phyloP scores from a whole-genome alignment of 2,888 invertebrate species.

The Acanthosepion esculentum region DNA sequence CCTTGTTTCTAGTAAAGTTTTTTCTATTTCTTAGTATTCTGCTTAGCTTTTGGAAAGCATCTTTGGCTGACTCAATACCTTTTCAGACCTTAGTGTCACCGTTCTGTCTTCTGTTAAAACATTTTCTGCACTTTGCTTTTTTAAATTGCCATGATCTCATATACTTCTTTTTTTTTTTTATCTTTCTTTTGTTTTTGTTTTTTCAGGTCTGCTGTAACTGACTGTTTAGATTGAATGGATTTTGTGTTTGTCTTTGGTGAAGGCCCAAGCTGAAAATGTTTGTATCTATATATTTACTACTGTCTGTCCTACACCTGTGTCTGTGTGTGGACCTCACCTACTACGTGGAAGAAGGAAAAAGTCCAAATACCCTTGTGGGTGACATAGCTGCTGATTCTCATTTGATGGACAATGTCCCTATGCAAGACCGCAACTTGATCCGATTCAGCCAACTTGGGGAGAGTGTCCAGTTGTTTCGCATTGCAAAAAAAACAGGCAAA shows the following conservation, averaged over 20 bases:
- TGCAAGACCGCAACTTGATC: constrained; percentile 34
- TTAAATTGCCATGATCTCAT: neutral
- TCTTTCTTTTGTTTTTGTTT: neutral
- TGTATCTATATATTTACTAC: neutral
- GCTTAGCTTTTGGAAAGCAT: too few relatives aligned
- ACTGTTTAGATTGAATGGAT: neutral
- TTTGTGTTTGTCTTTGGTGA: constrained; percentile 33
- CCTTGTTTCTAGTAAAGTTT: too few relatives aligned
- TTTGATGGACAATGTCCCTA: constrained; percentile 23
- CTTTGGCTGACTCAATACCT: too few relatives aligned
- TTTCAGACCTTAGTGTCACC: too few relatives aligned
- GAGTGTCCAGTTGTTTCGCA: constrained; percentile 12
- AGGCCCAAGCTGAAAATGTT: constrained; percentile 39
- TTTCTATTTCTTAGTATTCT: too few relatives aligned
- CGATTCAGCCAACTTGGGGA: constrained; percentile 39
- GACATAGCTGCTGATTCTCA: constrained; percentile 41
- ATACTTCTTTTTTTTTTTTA: neutral
- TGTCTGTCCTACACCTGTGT: neutral
- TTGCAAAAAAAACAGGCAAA: constrained; percentile 39
- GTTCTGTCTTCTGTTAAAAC: too few relatives aligned
- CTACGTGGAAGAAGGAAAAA: constrained; percentile 39
- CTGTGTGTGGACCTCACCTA: constrained; percentile 38
- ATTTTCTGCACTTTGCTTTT: too few relatives aligned
- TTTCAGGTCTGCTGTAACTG: constrained; percentile 20
- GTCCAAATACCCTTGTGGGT: constrained; percentile 39